Evolutionary conservation across 2,888 invertebrate species (phyloP).

Genomic region (Plebejus melissa): DNA sequence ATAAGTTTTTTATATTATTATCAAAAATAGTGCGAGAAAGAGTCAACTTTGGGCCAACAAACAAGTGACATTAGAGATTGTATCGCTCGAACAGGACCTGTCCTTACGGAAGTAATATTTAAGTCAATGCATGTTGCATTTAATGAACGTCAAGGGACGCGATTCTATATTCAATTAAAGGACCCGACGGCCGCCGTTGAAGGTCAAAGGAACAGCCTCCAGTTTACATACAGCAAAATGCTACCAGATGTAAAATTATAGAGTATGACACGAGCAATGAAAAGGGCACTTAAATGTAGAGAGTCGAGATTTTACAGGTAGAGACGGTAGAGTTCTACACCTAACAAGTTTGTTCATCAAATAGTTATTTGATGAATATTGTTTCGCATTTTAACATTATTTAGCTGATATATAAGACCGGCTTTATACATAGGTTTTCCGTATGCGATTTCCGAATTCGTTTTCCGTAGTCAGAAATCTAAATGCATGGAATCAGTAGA

Average conservation of each 20-base stretch:
- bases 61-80: neutral
- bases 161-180: constrained; percentile 12
- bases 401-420: too few species aligned
- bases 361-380: too few species aligned
- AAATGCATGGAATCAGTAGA: too few species aligned
- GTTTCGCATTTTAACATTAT: neutral
- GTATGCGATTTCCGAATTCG: too few species aligned
- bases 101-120: constrained; percentile 5
- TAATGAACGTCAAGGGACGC: constrained; percentile 17
- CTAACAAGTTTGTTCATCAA: too few species aligned
- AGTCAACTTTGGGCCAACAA: neutral
- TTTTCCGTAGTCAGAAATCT: too few species aligned
- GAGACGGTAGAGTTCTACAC: neutral
- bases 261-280: neutral
- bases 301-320: neutral
- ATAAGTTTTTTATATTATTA: too few species aligned
- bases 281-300: neutral
- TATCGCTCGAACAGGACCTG: neutral
- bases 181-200: neutral
- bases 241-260: neutral
- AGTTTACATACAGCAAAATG: neutral
- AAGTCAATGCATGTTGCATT: neutral
- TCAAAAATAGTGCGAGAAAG: too few species aligned
- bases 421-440: too few species aligned
- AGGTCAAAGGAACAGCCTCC: constrained; percentile 7